Percentiles rank a stretch among this genome's conserved stretches.
Evolutionary conservation across 2,888 invertebrate genomes (phyloP).

Genomic region (Trichacis sp.): DNA sequence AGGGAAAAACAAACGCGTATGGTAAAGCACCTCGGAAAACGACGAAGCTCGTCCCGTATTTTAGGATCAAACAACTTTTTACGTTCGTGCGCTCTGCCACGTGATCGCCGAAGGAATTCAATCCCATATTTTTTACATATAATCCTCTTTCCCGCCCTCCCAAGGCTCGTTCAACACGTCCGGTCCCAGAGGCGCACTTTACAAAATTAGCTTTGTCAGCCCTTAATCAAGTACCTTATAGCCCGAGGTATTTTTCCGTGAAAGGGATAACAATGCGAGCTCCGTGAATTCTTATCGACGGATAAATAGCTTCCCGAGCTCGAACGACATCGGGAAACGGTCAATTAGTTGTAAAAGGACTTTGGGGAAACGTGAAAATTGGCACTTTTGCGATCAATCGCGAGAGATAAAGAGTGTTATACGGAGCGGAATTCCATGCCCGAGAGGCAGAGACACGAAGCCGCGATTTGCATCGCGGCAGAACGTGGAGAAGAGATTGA

Average conservation of each 20-base stretch:
- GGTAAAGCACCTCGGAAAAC: conserved; percentile 17
- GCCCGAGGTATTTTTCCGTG: conserved; percentile 1
- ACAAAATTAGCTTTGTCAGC: conserved; percentile 60
- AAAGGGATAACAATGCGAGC: conserved; percentile 1
- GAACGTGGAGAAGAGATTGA: conserved; percentile 13
- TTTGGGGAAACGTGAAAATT: background rate
- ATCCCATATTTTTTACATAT: conserved; percentile 39
- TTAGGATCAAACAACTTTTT: conserved; percentile 26
- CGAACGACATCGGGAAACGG: no score
- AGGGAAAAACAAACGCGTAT: background rate
- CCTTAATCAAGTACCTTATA: conserved; percentile 42
- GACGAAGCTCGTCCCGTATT: conserved; percentile 31
- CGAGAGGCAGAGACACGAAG: conserved; percentile 7
- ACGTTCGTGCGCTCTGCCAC: conserved; percentile 12
- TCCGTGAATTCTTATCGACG: background rate
- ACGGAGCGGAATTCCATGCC: conserved; percentile 4
- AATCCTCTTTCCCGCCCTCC: conserved; percentile 41
- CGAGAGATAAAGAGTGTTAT: background rate
- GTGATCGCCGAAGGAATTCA: conserved; percentile 16
- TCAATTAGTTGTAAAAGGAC: no score
- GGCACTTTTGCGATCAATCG: background rate
- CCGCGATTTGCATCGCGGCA: conserved; percentile 15
- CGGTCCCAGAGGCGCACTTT: conserved; percentile 55
- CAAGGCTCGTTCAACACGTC: conserved; percentile 48
- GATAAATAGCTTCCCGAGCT: no score